phyloP scores from a whole-genome alignment of 1,140 invertebrate genomes.

The Platorchestia sp. region DNA sequence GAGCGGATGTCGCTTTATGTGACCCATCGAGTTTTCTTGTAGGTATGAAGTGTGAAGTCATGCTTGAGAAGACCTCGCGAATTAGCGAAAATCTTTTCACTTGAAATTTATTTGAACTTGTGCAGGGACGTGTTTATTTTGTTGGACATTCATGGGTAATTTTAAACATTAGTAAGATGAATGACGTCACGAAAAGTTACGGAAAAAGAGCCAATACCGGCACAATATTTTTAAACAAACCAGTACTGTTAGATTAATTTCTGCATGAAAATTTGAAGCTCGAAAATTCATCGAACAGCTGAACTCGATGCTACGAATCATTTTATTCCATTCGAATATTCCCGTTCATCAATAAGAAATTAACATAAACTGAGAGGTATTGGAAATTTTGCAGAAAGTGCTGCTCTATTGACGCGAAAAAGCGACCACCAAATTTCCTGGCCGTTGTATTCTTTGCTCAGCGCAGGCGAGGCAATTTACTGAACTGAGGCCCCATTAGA shows the following conservation, averaged over 20 bases:
- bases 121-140: too few species aligned
- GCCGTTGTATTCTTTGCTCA: background rate
- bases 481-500: background rate
- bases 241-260: background rate
- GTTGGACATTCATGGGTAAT: too few species aligned
- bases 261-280: background rate
- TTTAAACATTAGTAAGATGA: too few species aligned
- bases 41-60: too few species aligned
- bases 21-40: too few species aligned
- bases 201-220: too few species aligned
- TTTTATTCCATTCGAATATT: background rate
- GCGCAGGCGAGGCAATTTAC: background rate
- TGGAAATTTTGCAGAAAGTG: background rate
- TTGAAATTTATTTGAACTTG: too few species aligned
- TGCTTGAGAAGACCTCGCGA: too few species aligned
- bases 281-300: background rate
- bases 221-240: too few species aligned
- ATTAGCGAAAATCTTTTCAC: too few species aligned
- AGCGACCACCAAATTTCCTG: background rate
- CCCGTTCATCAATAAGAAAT: background rate
- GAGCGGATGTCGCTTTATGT: too few species aligned
- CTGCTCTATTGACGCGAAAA: background rate
- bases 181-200: too few species aligned
- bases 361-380: background rate
- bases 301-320: background rate